Conservation (phyloP, 2,797 vertebrate genomes). For the Serranus cabrilla region DNA sequence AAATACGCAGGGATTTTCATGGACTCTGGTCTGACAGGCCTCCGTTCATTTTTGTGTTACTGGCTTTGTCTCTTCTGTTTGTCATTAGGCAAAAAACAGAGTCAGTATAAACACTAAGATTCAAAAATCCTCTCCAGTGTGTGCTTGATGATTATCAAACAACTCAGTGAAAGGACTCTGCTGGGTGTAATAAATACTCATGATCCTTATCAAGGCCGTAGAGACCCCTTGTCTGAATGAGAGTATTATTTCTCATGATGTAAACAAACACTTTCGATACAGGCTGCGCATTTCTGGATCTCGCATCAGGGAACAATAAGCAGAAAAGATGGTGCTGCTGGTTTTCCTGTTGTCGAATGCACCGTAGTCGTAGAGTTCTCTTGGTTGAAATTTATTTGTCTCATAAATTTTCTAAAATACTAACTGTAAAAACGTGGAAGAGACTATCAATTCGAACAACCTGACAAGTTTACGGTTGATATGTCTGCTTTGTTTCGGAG, state of each 20-base stretch:
- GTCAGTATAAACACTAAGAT: constrained; percentile 17
- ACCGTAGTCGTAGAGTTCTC: constrained; percentile 1
- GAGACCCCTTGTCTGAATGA: constrained; percentile 67
- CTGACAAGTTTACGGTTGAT: constrained; percentile 10
- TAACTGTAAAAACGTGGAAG: background rate
- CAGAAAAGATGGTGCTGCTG: constrained; percentile 3
- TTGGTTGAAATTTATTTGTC: background rate
- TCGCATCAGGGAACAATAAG: constrained; percentile 64
- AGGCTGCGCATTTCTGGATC: constrained; percentile 59
- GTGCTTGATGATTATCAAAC: constrained; percentile 59
- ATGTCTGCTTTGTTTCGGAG: background rate
- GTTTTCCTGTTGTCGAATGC: constrained; percentile 26
- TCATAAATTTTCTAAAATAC: constrained; percentile 5
- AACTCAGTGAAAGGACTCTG: constrained; percentile 66
- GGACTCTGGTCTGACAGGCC: constrained; percentile 13
- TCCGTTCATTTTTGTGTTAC: constrained; percentile 1
- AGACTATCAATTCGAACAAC: constrained; percentile 28
- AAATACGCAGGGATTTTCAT: background rate
- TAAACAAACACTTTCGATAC: constrained; percentile 75
- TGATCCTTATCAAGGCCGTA: constrained; percentile 68
- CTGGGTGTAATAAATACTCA: constrained; percentile 77
- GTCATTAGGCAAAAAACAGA: constrained; percentile 35
- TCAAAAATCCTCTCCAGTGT: constrained; percentile 40
- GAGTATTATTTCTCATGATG: constrained; percentile 66
- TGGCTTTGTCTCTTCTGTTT: constrained; percentile 46